Conservation (phyloP, 1,140 invertebrate genomes). For the Spodoptera litura region DNA sequence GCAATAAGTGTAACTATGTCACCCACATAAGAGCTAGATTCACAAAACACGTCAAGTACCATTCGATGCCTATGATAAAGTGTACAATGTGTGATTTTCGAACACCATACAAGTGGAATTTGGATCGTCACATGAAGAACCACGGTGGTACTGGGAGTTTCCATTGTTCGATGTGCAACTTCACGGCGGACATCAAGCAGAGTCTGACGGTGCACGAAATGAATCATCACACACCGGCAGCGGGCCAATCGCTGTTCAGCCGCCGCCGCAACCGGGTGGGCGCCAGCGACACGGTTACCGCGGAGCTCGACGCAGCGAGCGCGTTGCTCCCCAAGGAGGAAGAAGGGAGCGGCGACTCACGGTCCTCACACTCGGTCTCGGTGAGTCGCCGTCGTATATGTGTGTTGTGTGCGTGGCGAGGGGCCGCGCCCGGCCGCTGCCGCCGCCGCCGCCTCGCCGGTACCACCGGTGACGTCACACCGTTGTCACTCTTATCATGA, state of each 20-base stretch:
- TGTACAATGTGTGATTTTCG: constrained; percentile 97
- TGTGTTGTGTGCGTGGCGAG: constrained; percentile 52
- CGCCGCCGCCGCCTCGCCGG: constrained; percentile 26
- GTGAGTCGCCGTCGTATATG: constrained; percentile 70
- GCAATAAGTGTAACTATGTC: constrained; percentile 95
- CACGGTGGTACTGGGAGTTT: constrained; percentile 94
- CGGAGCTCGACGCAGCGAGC: constrained; percentile 55
- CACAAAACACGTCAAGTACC: constrained; percentile 97
- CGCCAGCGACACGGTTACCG: constrained; percentile 87
- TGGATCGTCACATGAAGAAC: constrained; percentile 96
- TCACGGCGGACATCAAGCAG: constrained; percentile 96
- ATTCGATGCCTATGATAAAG: constrained; percentile 97
- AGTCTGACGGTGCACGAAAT: constrained; percentile 96
- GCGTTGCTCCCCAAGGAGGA: constrained; percentile 75
- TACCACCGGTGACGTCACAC: constrained; percentile 73
- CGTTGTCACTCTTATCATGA: constrained; percentile 62
- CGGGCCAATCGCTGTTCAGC: constrained; percentile 86
- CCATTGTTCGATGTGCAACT: constrained; percentile 95
- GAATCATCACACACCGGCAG: constrained; percentile 94
- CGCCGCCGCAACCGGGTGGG: constrained; percentile 89
- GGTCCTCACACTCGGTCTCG: constrained; percentile 75
- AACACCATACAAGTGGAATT: constrained; percentile 97
- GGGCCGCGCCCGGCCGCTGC: constrained; percentile 66
- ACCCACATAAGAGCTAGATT: constrained; percentile 96
- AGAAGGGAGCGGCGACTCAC: constrained; percentile 81